Evolutionary conservation across 2,888 invertebrate genomes (phyloP), one percentile per base, ranked within the genome.

Genomic region (Euplexia lucipara): DNA sequence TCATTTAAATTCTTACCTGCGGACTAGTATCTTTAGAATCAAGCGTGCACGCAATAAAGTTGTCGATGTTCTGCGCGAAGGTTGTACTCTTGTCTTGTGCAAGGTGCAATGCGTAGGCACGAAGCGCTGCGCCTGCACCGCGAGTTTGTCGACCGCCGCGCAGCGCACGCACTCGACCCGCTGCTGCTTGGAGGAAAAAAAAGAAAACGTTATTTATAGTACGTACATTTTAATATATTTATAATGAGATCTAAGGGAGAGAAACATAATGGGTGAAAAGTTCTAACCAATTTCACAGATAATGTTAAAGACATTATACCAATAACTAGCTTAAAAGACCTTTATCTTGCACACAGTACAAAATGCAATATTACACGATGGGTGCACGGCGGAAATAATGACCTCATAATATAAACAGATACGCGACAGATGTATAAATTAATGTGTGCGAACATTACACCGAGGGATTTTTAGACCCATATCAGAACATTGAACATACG

Each of bases 1-100:
- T 26, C 5, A 26, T 20, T 12, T 9, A 6, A 22, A 3, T n/a
- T 47, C 22, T 81, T 83, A 96, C 96, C 91, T 98, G 98, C 0
- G 99, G 99, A 84, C 97, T 98, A 32, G 96, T 97, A 88, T 99
- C 99, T 76, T 97, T 97, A 14, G 98, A 98, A 86, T 99, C 99
- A 80, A 97, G 96, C 9, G 99, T 99, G 90, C 99, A 99, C 54
- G 98, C 97, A 71, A 99, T 98, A 90, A 99, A 99, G 94, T 99
- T 98, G 91, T 98, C 98, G 66, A 99, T 98, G 86, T 98, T 98
- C 91, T 98, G 98, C 41, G 98, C 98, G 89, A 99, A 99, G 3
- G 98, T 98, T 20, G 98, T 98, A 85, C 97, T 97, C 86, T 97
- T 97, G 93, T 98, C 98, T 71, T 97, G 97, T 1, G 98, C 98